Conservation (phyloP, 2,888 invertebrate species). For the Metacarcinus magister region DNA sequence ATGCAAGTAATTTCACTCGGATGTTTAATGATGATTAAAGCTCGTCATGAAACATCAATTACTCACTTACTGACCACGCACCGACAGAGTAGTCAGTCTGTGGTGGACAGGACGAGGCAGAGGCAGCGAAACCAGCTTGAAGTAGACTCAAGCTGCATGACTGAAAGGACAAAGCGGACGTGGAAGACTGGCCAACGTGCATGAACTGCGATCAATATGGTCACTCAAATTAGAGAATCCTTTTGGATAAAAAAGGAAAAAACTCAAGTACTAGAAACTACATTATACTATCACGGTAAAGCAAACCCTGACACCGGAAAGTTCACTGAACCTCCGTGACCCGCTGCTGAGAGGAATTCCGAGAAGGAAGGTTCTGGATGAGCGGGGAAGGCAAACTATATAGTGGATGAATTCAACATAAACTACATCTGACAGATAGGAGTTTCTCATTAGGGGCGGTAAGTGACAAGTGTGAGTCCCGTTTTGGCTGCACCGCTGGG, state of each 20-base stretch:
- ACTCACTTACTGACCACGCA: background rate
- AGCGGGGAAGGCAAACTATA: background rate
- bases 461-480: background rate
- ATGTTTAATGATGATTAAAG: background rate
- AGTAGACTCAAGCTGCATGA: background rate
- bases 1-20: background rate
- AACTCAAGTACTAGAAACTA: background rate
- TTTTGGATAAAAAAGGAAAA: background rate
- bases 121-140: background rate
- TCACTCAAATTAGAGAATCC: background rate
- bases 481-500: background rate
- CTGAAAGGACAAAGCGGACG: background rate
- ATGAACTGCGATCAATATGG: background rate
- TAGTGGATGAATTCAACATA: background rate
- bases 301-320: background rate
- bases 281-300: background rate
- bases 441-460: background rate
- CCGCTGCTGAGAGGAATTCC: background rate
- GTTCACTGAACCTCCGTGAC: conserved; percentile 10
- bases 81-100: background rate
- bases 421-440: background rate
- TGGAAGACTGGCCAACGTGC: background rate
- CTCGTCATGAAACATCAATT: background rate
- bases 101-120: background rate
- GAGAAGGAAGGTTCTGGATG: background rate